Conservation (phyloP, 2,113 vertebrate species). For the Mellivora capensis region DNA sequence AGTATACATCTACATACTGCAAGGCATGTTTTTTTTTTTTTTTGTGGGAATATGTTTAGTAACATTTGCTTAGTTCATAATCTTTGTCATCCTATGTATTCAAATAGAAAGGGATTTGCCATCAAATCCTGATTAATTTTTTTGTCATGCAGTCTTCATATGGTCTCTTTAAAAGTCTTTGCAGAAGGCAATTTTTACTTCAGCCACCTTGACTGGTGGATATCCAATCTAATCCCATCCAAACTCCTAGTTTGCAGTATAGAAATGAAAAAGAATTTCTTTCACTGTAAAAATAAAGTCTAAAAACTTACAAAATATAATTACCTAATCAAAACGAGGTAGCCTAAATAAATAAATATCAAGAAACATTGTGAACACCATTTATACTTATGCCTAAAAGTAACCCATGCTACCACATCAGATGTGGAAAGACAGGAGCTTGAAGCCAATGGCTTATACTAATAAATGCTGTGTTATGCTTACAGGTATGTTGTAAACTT, state of each 20-base stretch:
- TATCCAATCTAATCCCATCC: not conserved
- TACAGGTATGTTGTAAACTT: not conserved
- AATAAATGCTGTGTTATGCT: not conserved
- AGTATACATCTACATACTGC: not conserved
- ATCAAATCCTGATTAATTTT: not conserved
- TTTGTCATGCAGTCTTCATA: not conserved
- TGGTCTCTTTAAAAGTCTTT: not conserved
- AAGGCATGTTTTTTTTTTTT: conserved; percentile 20
- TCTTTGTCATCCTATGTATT: not conserved
- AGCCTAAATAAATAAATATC: not conserved
- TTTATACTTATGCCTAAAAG: not conserved
- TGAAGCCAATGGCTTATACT: not conserved
- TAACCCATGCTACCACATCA: not conserved
- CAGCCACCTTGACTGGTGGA: not conserved
- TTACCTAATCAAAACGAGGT: not conserved
- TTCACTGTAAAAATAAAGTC: not conserved
- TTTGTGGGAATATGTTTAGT: not conserved
- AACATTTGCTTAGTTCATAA: not conserved
- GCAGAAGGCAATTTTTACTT: not conserved
- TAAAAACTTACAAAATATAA: not conserved
- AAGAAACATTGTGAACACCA: not conserved
- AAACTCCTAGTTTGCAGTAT: not conserved
- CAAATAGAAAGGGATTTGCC: not conserved
- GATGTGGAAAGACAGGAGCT: not conserved
- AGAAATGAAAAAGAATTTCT: not conserved